phyloP scores from a whole-genome alignment of 1,140 invertebrate species.

The Tenebrio molitor region DNA sequence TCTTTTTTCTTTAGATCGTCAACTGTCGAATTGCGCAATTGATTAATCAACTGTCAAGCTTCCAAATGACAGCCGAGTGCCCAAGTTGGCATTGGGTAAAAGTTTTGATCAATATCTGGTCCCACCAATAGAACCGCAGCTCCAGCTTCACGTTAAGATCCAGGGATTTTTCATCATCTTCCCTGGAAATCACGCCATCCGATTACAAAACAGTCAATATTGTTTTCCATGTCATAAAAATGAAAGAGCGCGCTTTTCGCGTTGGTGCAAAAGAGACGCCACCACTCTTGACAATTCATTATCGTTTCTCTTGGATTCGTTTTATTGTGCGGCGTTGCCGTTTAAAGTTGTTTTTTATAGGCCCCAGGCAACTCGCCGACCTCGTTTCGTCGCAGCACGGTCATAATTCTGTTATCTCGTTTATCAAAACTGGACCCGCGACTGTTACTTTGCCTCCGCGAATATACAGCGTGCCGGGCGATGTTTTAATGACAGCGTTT shows the following conservation, averaged over 20 bases:
- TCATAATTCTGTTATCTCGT: too few relatives aligned
- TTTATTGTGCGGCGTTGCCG: neutral
- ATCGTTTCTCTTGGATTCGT: neutral
- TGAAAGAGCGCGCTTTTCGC: neutral
- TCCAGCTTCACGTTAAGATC: too few relatives aligned
- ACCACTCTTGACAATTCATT: constrained; percentile 3
- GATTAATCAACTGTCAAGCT: neutral
- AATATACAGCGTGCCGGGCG: too few relatives aligned
- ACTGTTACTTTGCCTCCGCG: too few relatives aligned
- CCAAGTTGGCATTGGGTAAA: constrained; percentile 15
- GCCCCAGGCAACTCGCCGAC: too few relatives aligned
- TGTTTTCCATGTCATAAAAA: constrained; percentile 15
- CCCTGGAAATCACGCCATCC: neutral
- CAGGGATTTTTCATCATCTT: constrained; percentile 9
- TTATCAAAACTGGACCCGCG: too few relatives aligned
- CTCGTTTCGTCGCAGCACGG: too few relatives aligned
- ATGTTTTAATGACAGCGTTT: neutral
- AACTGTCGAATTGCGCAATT: too few relatives aligned
- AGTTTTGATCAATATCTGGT: constrained; percentile 46
- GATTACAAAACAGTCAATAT: constrained; percentile 25
- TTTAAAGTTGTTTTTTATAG: neutral
- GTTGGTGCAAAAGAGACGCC: neutral
- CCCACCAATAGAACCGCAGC: too few relatives aligned
- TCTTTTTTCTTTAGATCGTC: too few relatives aligned
- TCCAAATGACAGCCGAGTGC: neutral